Evolutionary conservation across 2,888 invertebrate genomes (phyloP).

Genomic region (Patella ulyssiponensis): DNA sequence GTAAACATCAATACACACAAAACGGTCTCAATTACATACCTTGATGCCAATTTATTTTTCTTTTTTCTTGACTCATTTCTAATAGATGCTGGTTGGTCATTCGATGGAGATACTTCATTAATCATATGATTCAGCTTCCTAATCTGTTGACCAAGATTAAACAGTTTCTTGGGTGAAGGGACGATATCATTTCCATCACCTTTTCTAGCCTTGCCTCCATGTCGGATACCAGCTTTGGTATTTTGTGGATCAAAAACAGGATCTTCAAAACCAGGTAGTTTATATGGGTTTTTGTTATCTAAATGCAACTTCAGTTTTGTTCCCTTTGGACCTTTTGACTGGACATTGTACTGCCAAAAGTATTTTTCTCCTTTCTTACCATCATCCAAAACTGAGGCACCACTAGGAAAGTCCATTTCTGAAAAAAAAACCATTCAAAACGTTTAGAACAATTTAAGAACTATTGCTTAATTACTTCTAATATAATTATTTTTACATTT

Average conservation of each 20-base stretch:
- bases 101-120: conserved; percentile 82
- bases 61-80: conserved; percentile 81
- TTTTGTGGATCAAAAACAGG: conserved; percentile 90
- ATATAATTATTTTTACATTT: too few species aligned
- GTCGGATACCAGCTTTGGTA: conserved; percentile 56
- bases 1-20: too few species aligned
- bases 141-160: conserved; percentile 91
- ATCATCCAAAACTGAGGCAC: conserved; percentile 20
- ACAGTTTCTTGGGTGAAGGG: conserved; percentile 92
- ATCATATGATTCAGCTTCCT: conserved; percentile 92
- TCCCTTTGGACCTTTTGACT: conserved; percentile 97
- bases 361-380: conserved; percentile 73
- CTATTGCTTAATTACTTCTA: too few species aligned
- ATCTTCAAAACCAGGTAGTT: conserved; percentile 90
- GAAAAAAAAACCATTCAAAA: background rate
- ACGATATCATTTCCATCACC: conserved; percentile 98
- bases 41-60: conserved; percentile 96
- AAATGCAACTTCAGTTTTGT: conserved; percentile 77
- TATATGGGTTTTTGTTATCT: conserved; percentile 91
- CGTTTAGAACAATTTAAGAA: too few species aligned
- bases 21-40: conserved; percentile 65
- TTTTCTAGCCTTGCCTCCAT: conserved; percentile 83
- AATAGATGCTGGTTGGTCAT: conserved; percentile 75
- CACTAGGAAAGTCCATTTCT: conserved; percentile 25
- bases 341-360: conserved; percentile 99